A percentile compares a stretch with the other conserved stretches of the same genome.
These are phyloP conservation scores for Gymnoscelis rufifasciata DNA, from an alignment of 2,888 invertebrate species.

Conservation along the genomic window DNA sequence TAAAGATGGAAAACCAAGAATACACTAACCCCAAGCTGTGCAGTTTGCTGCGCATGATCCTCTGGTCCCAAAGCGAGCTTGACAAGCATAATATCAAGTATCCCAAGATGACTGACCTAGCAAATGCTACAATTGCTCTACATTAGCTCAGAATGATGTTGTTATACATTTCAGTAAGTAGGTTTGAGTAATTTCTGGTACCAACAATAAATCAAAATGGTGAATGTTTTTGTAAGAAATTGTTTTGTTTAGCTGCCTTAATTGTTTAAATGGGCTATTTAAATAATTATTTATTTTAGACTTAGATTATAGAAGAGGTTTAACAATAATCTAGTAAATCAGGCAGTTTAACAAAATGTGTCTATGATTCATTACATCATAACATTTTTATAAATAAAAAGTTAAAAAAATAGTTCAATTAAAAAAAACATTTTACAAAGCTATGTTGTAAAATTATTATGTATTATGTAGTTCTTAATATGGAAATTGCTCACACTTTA, in stretches of 20 bases:
- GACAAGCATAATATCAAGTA: conserved; percentile 97
- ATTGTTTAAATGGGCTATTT: not conserved
- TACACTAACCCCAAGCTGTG: conserved; percentile 94
- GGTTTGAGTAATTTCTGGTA: not conserved
- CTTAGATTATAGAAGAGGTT: not conserved
- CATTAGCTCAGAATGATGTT: conserved; percentile 40
- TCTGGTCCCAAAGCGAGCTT: conserved; percentile 97
- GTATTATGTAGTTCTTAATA: not conserved
- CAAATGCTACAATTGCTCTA: conserved; percentile 87
- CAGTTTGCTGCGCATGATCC: conserved; percentile 92
- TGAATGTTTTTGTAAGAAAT: not conserved
- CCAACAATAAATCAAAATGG: not conserved
- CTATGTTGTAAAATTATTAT: too few species aligned
- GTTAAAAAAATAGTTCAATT: too few species aligned
- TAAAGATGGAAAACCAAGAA: conserved; percentile 95
- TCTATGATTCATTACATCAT: not conserved
- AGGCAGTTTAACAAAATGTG: not conserved
- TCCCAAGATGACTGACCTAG: conserved; percentile 96
- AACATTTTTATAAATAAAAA: too few species aligned
- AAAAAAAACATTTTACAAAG: too few species aligned
- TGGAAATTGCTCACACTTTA: not conserved
- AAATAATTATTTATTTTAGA: conserved; percentile 1
- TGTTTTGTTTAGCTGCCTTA: not conserved
- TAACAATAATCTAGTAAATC: too few species aligned
- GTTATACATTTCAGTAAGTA: not conserved